Conservation (phyloP, 1,140 invertebrate species). For the Hyles vespertilio region DNA sequence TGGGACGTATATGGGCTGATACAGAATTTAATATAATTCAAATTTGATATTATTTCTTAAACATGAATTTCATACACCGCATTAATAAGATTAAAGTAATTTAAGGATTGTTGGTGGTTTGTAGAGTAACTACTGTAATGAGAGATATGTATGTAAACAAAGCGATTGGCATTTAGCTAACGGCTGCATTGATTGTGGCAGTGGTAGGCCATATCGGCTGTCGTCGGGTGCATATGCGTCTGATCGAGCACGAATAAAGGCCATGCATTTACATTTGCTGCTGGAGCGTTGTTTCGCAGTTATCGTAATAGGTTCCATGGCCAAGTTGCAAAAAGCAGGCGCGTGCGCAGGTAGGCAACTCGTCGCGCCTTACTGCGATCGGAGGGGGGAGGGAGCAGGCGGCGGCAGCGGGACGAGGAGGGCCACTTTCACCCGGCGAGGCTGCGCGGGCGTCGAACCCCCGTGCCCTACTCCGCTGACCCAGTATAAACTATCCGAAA, state of each 20-base stretch:
- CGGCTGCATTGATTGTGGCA: too few relatives aligned
- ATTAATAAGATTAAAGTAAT: too few relatives aligned
- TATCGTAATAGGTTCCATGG: conserved; percentile 70
- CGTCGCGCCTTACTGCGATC: conserved; percentile 49
- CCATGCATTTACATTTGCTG: conserved; percentile 58
- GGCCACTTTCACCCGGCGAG: conserved; percentile 71
- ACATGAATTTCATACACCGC: too few relatives aligned
- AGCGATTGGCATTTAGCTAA: too few relatives aligned
- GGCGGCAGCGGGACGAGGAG: conserved; percentile 37
- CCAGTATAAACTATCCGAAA: conserved; percentile 65
- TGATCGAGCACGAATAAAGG: conserved; percentile 52
- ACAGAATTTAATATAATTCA: too few relatives aligned
- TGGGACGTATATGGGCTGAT: too few relatives aligned
- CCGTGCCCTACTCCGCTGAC: conserved; percentile 70
- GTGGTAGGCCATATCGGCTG: too few relatives aligned
- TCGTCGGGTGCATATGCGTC: conserved; percentile 16
- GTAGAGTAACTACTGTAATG: too few relatives aligned
- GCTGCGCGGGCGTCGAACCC: conserved; percentile 72
- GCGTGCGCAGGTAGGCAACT: conserved; percentile 57
- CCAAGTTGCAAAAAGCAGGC: conserved; percentile 71
- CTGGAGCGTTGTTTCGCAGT: conserved; percentile 57
- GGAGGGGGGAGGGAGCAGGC: conserved; percentile 41
- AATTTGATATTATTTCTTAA: too few relatives aligned
- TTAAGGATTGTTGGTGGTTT: too few relatives aligned
- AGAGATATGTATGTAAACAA: too few relatives aligned